Base-by-base conservation (phyloP, 2,113 vertebrate genomes). In the Dolichotis patagonum region DNA sequence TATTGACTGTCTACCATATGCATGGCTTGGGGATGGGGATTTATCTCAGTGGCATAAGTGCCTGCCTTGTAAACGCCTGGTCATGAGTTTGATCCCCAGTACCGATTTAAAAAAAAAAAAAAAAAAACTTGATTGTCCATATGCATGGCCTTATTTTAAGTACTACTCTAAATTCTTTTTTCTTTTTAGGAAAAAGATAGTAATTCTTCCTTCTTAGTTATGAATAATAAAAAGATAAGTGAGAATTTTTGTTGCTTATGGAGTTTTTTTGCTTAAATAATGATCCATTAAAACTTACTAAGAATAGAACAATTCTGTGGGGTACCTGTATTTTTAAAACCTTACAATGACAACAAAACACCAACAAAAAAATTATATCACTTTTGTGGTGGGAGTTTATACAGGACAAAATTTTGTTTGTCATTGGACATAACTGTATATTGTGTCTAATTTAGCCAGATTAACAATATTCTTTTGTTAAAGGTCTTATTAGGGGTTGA, bases 181-280 rank as follows among this genome's bases (percentile, higher is more conserved):
- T 30, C 26, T 94, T 41, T 94, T 94, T 13, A 80, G 7, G 52
- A 87, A 97, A 92, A 95, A 20, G 32, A 26, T 62, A 88, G 69
- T 46, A 87, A 73, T 58, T 56, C 46, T 82, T 86, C 65, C 52
- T 83, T 94, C 58, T 90, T 26, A 87, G n/a, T 14, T 87, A 69
- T 43, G 49, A 96, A 73, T 92, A 81, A 52, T 62, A 77, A 58
- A 82, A 93, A 95, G 28, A n/a, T 14, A 2, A 11, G 4, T 89
- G 80, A 87, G 52, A 7, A 7, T 60, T 60, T 7, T 60, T 52
- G 28, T 28, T 46, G 22, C 22, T 60, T 88, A 62, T 87, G n/a
- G n/a, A n/a, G n/a, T n/a, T n/a, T n/a, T n/a, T n/a, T n/a, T n/a
- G n/a, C n/a, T n/a, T n/a, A n/a, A 88, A 82, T 10, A 28, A 38